Evolutionary conservation across 2,888 invertebrate species (phyloP), one percentile per base, ranked within the genome.

Genomic region (Mythimna lalbum): DNA sequence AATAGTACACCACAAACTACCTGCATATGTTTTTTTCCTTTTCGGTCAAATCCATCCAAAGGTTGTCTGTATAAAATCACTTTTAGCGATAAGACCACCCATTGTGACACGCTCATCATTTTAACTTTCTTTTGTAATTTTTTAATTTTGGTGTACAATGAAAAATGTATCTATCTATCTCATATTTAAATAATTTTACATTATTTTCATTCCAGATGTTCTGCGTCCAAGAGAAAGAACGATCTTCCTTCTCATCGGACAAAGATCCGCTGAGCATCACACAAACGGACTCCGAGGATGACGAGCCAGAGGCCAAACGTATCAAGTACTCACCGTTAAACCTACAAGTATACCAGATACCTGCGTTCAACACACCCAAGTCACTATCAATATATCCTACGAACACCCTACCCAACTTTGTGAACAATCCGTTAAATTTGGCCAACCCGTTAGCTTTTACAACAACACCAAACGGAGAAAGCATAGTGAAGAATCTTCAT

Each of bases 311-410:
- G 19, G 82, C 94, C 0, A 95, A 96, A 81, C 88, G 94, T 0
- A 82, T 92, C 21, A 95, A 95, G 73, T 85, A 87, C 83, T 86
- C 89, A 49, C 92, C 95, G 0, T 91, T 95, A 5, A 94, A 94
- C 85, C 87, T 96, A 0, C 92, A 95, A 92, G 95, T 96, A 0
- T 95, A 93, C 80, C 93, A 96, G 76, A 95, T 96, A 83, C 95
- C 95, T 0, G 90, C 94, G 0, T 95, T 91, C 79, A 94, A 90
- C 72, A 90, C 93, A 27, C 93, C 94, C 0, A 93, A 92, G 55
- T 91, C 93, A 0, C 70, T 95, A 0, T 91, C 93, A 6, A 95
- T 95, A 81, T 95, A 90, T 52, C 94, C 95, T 0, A 83, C 92
- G 0, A 80, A 90, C 0, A 85, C 89, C 0, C 69, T 96, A 23